A percentile compares a stretch with the other conserved stretches of the same genome.
These are phyloP conservation scores for Heterohyrax brucei DNA, from an alignment of 2,797 vertebrate genomes.

Conservation along the genomic window DNA sequence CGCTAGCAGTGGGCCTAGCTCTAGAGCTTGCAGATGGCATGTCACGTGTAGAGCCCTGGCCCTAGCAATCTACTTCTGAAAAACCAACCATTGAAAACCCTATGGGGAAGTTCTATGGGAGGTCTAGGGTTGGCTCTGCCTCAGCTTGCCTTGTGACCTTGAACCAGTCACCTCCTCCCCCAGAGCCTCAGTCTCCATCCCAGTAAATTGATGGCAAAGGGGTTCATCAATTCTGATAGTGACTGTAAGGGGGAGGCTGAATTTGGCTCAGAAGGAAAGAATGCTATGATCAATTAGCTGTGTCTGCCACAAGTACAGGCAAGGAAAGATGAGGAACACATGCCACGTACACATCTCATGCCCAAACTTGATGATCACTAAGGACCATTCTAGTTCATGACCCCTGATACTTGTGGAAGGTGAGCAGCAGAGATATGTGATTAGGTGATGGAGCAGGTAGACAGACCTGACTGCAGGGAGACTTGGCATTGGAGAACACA, in stretches of 20 bases:
- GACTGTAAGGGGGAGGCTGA: not conserved
- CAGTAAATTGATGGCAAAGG: not conserved
- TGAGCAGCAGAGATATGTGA: not conserved
- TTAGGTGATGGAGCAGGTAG: not conserved
- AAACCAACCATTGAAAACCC: not conserved
- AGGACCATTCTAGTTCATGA: not conserved
- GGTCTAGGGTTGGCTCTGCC: not conserved
- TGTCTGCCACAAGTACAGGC: not conserved
- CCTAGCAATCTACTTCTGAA: not conserved
- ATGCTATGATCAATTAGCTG: not conserved
- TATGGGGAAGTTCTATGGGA: not conserved
- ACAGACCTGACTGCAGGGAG: not conserved
- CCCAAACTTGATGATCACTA: not conserved
- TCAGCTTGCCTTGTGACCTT: not conserved
- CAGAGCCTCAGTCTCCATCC: not conserved
- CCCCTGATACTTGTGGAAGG: not conserved
- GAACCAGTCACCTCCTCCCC: not conserved
- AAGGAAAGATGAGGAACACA: not conserved
- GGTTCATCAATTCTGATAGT: not conserved
- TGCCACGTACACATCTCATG: not conserved
- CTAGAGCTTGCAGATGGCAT: not conserved
- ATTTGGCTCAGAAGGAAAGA: not conserved
- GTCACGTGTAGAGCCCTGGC: not conserved
- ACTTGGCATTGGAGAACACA: not conserved
- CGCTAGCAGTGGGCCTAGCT: not conserved